These are phyloP conservation scores for Drosophila kambysellisi DNA, from an alignment of 2,888 invertebrate genomes.

Conservation along the genomic window DNA sequence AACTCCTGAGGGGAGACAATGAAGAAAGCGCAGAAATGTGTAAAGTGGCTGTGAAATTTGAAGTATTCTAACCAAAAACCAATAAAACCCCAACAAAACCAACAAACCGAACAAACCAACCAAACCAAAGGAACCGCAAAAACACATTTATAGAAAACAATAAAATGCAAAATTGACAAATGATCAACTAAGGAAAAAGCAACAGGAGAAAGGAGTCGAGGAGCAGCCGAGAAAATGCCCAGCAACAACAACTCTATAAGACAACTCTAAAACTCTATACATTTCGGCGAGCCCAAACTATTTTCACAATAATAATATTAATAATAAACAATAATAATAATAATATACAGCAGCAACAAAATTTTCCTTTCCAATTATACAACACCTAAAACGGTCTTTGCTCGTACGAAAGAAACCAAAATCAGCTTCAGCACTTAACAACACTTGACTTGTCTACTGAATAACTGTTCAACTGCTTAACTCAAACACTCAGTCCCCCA, in stretches of 20 bases:
- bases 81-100: slow-evolving; percentile 20
- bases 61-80: slow-evolving; percentile 68
- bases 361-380: slow-evolving; percentile 77
- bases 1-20: slow-evolving; percentile 37
- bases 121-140: slow-evolving; percentile 34
- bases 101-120: slow-evolving; percentile 24
- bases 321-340: slow-evolving; percentile 45
- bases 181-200: slow-evolving; percentile 36
- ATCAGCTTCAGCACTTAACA: slow-evolving; percentile 73
- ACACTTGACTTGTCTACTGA: slow-evolving; percentile 67
- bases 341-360: slow-evolving; percentile 61
- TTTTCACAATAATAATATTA: slow-evolving; percentile 61
- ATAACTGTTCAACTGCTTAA: slow-evolving; percentile 40
- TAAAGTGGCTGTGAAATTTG: slow-evolving; percentile 77
- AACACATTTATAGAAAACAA: slow-evolving; percentile 49
- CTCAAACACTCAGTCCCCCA: slow-evolving; percentile 18
- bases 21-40: slow-evolving; percentile 69
- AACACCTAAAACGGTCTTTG: slow-evolving; percentile 73
- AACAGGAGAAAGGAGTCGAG: slow-evolving; percentile 15
- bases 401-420: slow-evolving; percentile 71
- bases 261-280: slow-evolving; percentile 58
- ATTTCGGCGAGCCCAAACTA: slow-evolving; percentile 78
- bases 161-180: slow-evolving; percentile 57
- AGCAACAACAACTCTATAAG: slow-evolving; percentile 53
- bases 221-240: slow-evolving; percentile 62